phyloP scores from a whole-genome alignment of 1,140 invertebrate genomes.

The Drosophila kikkawai region DNA sequence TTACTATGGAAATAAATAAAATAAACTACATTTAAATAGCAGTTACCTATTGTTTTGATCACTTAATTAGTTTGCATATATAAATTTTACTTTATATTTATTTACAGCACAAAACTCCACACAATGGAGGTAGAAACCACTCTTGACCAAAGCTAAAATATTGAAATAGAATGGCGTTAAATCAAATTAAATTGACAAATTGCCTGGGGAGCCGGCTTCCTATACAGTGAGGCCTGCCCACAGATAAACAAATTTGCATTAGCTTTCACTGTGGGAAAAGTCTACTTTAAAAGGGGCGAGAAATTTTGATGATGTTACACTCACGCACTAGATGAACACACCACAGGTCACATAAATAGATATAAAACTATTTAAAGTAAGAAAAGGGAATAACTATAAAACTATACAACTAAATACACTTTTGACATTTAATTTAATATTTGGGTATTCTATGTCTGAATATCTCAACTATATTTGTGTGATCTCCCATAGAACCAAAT shows the following conservation, averaged over 20 bases:
- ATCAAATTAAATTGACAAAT: conserved; percentile 74
- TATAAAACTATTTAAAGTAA: neutral
- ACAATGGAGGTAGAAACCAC: neutral
- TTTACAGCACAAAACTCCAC: conserved; percentile 11
- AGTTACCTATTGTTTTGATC: neutral
- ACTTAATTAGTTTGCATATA: neutral
- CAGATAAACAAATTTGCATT: neutral
- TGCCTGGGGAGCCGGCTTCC: conserved; percentile 3
- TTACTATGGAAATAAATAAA: too few species aligned
- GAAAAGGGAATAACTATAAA: neutral
- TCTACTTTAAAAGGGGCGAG: neutral
- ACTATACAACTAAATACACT: too few species aligned
- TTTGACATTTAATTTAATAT: too few species aligned
- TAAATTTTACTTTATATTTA: neutral
- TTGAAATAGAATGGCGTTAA: conserved; percentile 52
- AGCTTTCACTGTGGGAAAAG: conserved; percentile 23
- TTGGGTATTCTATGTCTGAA: neutral
- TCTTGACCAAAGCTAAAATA: conserved; percentile 14
- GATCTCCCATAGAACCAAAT: neutral
- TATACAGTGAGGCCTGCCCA: conserved; percentile 17
- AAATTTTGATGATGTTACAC: conserved; percentile 1
- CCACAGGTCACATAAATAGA: neutral
- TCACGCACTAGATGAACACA: neutral
- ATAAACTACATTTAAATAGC: too few species aligned
- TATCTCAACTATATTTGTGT: conserved; percentile 1